These are phyloP conservation scores for Cygnus olor DNA, from an alignment of 2,797 vertebrate genomes.

Conservation along the genomic window DNA sequence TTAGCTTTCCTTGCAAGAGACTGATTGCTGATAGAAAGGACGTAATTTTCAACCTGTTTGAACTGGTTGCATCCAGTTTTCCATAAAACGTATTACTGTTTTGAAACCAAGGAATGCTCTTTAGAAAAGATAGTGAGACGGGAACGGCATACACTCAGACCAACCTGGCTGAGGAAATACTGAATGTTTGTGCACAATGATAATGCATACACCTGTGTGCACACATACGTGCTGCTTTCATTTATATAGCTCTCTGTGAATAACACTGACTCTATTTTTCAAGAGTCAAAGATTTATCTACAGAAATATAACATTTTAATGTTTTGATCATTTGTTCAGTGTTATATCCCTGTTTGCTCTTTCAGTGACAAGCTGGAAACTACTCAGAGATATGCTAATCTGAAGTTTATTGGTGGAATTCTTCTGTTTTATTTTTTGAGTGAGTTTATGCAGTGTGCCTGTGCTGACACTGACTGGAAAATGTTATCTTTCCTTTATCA, in stretches of 20 bases:
- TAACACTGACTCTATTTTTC: background rate
- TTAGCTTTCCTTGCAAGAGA: slow-evolving; percentile 44
- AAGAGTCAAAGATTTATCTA: background rate
- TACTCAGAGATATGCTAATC: background rate
- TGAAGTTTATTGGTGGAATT: background rate
- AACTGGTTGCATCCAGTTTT: slow-evolving; percentile 30
- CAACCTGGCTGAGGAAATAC: background rate
- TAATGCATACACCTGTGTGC: background rate
- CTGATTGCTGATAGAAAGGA: slow-evolving; percentile 56
- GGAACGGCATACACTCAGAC: background rate
- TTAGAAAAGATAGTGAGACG: slow-evolving; percentile 1
- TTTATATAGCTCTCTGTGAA: background rate
- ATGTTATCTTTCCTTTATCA: background rate
- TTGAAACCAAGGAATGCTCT: slow-evolving; percentile 35
- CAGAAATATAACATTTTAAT: background rate
- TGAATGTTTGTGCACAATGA: background rate
- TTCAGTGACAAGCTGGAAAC: background rate
- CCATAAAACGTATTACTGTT: slow-evolving; percentile 11
- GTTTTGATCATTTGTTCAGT: background rate
- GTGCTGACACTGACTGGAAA: background rate
- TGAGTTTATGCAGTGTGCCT: background rate
- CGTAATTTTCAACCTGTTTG: slow-evolving; percentile 24
- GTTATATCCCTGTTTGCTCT: background rate
- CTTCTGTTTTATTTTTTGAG: background rate
- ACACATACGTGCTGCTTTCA: background rate